phyloP scores from a whole-genome alignment of 2,888 invertebrate species.

The Oscheius sp. region DNA sequence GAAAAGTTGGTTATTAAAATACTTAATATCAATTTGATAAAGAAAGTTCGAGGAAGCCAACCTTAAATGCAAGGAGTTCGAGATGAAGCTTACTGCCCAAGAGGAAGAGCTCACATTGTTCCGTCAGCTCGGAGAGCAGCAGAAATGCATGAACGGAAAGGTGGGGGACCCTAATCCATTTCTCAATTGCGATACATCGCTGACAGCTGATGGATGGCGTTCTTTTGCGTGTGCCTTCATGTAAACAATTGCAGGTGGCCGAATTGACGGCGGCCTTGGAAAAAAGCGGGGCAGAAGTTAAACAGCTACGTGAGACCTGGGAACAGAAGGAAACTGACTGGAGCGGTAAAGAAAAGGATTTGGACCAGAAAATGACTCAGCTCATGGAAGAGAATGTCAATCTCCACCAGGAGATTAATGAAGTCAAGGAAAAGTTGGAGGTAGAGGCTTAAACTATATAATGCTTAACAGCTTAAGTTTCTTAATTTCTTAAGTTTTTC shows the following conservation, averaged over 20 bases:
- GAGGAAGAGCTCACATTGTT: slow-evolving; percentile 58
- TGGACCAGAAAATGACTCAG: neutral
- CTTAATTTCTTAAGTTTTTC: too few species aligned
- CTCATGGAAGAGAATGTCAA: neutral
- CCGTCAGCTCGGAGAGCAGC: slow-evolving; percentile 49
- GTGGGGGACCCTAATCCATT: slow-evolving; percentile 31
- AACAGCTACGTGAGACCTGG: neutral
- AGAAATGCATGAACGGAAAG: slow-evolving; percentile 49
- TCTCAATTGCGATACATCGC: slow-evolving; percentile 7
- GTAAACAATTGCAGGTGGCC: slow-evolving; percentile 33
- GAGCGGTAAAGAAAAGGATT: neutral
- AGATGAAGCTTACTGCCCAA: slow-evolving; percentile 42
- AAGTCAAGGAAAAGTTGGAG: slow-evolving; percentile 37
- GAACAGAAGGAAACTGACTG: slow-evolving; percentile 8
- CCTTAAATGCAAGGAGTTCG: slow-evolving; percentile 38
- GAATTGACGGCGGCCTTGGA: slow-evolving; percentile 23
- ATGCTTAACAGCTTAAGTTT: too few species aligned
- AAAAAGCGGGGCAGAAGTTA: neutral
- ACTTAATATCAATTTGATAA: slow-evolving; percentile 14
- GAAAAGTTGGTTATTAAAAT: slow-evolving; percentile 39
- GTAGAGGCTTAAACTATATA: slow-evolving; percentile 31
- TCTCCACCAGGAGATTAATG: slow-evolving; percentile 42
- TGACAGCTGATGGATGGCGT: slow-evolving; percentile 17
- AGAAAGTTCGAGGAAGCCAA: slow-evolving; percentile 41
- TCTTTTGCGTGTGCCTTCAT: neutral